Conservation (phyloP, 2,797 vertebrate species). For the Amphiprion clarkii region DNA sequence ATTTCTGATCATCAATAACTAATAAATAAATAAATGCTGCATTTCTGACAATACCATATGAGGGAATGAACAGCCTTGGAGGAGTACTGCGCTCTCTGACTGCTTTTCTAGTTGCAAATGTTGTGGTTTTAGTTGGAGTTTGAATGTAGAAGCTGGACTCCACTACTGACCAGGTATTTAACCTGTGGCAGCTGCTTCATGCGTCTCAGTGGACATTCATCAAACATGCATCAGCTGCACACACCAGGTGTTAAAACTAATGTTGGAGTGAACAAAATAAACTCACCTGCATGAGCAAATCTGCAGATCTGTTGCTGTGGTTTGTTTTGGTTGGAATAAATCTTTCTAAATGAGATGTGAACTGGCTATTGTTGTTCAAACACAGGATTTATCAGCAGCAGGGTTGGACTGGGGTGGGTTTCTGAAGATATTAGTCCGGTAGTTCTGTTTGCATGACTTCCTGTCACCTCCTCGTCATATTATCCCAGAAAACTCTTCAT, state of each 20-base stretch:
- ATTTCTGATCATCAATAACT: too few relatives aligned
- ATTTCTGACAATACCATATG: too few relatives aligned
- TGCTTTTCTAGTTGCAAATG: too few relatives aligned
- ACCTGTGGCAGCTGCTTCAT: conserved; percentile 3
- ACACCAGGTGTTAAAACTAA: background rate
- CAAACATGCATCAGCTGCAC: background rate
- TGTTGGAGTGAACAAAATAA: background rate
- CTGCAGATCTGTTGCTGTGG: background rate
- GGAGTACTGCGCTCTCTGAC: too few relatives aligned
- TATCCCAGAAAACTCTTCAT: conserved; percentile 4
- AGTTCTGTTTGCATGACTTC: conserved; percentile 36
- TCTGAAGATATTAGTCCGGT: conserved; percentile 10
- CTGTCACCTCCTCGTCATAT: conserved; percentile 22
- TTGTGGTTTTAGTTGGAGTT: too few relatives aligned
- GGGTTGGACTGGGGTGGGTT: background rate
- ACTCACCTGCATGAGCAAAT: background rate
- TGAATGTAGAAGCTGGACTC: too few relatives aligned
- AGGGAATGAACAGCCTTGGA: too few relatives aligned
- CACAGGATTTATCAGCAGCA: background rate
- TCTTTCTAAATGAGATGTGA: background rate
- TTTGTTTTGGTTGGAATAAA: background rate
- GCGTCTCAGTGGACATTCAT: background rate
- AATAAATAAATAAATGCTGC: too few relatives aligned
- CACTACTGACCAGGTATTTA: background rate
- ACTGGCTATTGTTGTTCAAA: background rate